Base-by-base conservation (phyloP, 2,113 vertebrate species). In the Rhinoderma darwinii region DNA sequence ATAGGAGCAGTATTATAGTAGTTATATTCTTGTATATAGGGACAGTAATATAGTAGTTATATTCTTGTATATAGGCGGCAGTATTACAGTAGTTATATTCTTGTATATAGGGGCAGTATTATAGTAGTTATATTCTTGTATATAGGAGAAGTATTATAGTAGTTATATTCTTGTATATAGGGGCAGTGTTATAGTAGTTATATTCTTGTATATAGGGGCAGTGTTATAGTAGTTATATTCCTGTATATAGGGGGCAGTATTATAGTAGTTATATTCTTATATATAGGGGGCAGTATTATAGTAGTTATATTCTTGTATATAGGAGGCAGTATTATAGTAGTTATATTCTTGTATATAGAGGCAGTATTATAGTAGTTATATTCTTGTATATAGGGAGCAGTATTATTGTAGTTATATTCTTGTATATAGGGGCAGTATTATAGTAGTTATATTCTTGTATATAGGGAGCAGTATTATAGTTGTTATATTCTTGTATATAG, bases 391-490 rank as follows among this genome's bases (percentile, higher is more conserved):
- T 22, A 20, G 66, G 35, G 3, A n/a, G 61, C 27, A 66, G 61
- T 32, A 66, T 32, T 66, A 66, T 66, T 30, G 61, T 66, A 66
- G 61, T 66, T 66, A 32, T 66, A 66, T 32, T 66, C 61, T 66
- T 66, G 27, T 66, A 66, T 11, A 66, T 66, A 22, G 61, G 54
- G 4, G 66, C 35, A 70, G 20, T 41, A 72, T 39, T 72, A 72
- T 72, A 72, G 68, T 72, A 72, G 68, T 72, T 72, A 72, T 72
- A 72, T 72, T 72, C 68, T 25, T 41, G 68, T 72, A 72, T 7
- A 37, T 37, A 37, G 32, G 30, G 56, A 2, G 15, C 17, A 70
- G 32, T 37, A 37, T 39, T 39, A 70, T 22, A 37, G 32, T 70
- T 37, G 17, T 35, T 37, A 39, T 37, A 70, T 70, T 37, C 32